These are phyloP conservation scores for Heliconius nattereri DNA, from an alignment of 1,140 invertebrate species.

Conservation along the genomic window DNA sequence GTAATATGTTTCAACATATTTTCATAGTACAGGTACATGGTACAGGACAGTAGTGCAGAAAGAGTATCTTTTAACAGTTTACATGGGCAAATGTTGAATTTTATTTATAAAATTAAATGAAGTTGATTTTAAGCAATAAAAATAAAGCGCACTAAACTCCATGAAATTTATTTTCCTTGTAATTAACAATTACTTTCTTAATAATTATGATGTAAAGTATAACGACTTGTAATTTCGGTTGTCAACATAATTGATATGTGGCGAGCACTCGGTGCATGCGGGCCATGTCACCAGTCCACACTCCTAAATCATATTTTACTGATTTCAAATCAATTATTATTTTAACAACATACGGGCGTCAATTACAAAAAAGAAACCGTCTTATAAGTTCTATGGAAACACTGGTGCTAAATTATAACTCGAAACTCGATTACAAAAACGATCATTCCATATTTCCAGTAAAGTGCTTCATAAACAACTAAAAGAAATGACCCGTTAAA, in stretches of 20 bases:
- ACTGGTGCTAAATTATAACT: conserved; percentile 21
- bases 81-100: background rate
- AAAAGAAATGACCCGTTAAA: conserved; percentile 70
- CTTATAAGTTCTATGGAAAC: conserved; percentile 8
- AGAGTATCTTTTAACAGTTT: no score
- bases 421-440: conserved; percentile 45
- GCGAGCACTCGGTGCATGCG: conserved; percentile 66
- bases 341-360: conserved; percentile 61
- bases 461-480: conserved; percentile 66
- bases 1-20: background rate
- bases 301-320: conserved; percentile 58
- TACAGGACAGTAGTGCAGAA: no score
- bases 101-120: no score
- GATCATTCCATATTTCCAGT: conserved; percentile 58
- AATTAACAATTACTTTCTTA: background rate
- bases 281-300: conserved; percentile 54
- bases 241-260: conserved; percentile 78
- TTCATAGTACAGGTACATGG: no score
- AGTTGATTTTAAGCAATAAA: no score
- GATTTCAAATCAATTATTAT: conserved; percentile 61
- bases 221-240: conserved; percentile 60
- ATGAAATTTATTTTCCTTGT: background rate
- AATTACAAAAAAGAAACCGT: conserved; percentile 31
- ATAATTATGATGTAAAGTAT: conserved; percentile 54
- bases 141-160: no score